phyloP scores from a whole-genome alignment of 2,888 invertebrate species.

The Pseudococcus longispinus region DNA sequence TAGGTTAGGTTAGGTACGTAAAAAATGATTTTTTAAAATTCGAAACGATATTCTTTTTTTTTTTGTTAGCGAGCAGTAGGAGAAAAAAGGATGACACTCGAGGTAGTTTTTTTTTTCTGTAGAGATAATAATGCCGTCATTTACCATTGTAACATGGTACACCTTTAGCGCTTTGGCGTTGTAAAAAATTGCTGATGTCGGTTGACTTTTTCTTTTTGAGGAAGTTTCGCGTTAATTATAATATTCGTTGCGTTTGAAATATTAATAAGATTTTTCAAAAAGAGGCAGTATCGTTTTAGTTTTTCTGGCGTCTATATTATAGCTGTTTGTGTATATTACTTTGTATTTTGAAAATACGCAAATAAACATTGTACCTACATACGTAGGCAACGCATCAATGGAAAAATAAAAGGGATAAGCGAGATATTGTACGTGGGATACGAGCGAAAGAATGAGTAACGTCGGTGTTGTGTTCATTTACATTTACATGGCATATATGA shows the following conservation, averaged over 20 bases:
- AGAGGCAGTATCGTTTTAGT: not conserved
- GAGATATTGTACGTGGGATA: not conserved
- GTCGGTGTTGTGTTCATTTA: not conserved
- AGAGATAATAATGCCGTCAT: conserved; percentile 25
- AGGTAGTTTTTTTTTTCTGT: not conserved
- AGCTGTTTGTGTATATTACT: too few species aligned
- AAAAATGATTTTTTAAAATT: conserved; percentile 16
- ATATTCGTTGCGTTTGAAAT: conserved; percentile 31
- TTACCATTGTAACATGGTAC: conserved; percentile 24
- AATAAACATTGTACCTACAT: not conserved
- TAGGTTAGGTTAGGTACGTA: not conserved
- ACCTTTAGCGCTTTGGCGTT: conserved; percentile 14
- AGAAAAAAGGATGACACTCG: conserved; percentile 11
- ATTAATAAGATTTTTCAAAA: conserved; percentile 19
- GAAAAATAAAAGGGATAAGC: not conserved
- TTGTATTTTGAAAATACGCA: not conserved
- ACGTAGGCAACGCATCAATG: not conserved
- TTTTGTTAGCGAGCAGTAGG: not conserved
- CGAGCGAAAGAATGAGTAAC: not conserved
- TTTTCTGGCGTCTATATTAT: too few species aligned
- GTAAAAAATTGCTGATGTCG: conserved; percentile 26
- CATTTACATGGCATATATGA: not conserved
- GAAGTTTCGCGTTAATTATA: conserved; percentile 22
- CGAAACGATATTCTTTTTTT: conserved; percentile 18
- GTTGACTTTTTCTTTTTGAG: conserved; percentile 13